phyloP scores from a whole-genome alignment of 1,140 invertebrate genomes.

The Ips nitidus region DNA sequence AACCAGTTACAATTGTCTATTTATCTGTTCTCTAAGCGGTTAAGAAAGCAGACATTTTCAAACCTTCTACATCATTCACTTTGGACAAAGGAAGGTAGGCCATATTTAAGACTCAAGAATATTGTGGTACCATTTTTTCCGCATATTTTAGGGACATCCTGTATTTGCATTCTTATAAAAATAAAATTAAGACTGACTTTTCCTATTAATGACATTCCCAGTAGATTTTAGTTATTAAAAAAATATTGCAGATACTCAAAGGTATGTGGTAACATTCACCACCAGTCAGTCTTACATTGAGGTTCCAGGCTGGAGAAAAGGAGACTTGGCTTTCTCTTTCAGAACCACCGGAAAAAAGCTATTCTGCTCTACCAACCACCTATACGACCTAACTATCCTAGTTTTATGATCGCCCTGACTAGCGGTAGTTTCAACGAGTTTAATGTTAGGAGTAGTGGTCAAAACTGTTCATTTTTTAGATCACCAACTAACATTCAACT shows the following conservation, averaged over 20 bases:
- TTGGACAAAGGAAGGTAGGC: no score
- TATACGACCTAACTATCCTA: conserved; percentile 82
- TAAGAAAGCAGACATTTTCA: no score
- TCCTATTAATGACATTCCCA: no score
- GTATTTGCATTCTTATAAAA: no score
- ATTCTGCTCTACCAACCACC: conserved; percentile 89
- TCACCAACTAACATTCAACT: conserved; percentile 86
- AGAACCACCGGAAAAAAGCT: conserved; percentile 86
- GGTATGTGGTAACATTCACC: conserved; percentile 91
- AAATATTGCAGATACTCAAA: conserved; percentile 73
- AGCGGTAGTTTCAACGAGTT: conserved; percentile 58
- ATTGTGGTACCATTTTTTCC: no score
- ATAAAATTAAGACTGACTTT: no score
- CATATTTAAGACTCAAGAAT: no score
- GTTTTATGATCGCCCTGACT: conserved; percentile 85
- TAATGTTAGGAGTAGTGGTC: neutral
- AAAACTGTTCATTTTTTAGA: conserved; percentile 56
- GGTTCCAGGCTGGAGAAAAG: conserved; percentile 88
- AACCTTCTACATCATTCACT: no score
- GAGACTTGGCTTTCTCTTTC: conserved; percentile 90
- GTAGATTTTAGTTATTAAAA: neutral
- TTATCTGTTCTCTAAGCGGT: no score
- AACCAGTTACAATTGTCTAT: no score
- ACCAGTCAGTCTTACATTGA: conserved; percentile 89
- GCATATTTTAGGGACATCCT: no score